A percentile compares a stretch with the other conserved stretches of the same genome.
Evolutionary conservation across 2,888 invertebrate genomes (phyloP).

Genomic region (Erebia ligea): DNA sequence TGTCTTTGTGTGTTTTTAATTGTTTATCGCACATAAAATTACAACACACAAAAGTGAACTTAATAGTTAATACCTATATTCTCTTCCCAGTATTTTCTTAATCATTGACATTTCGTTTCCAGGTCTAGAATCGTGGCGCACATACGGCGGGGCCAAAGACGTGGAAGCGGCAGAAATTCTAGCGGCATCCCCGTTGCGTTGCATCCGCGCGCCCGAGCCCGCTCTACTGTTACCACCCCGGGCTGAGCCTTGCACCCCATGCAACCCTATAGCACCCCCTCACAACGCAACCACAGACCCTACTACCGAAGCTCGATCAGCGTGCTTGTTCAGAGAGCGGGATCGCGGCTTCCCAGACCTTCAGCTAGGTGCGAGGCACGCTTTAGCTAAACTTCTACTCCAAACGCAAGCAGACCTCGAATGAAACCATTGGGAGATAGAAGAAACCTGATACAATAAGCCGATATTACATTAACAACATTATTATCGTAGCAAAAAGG

Average conservation of each 20-base stretch:
- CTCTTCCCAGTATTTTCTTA: too few relatives aligned
- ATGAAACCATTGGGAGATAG: constrained; percentile 4
- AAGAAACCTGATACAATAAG: not conserved
- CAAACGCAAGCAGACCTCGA: constrained; percentile 67
- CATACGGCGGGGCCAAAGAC: constrained; percentile 36
- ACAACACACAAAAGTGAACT: too few relatives aligned
- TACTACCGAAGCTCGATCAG: constrained; percentile 3
- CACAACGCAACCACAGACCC: constrained; percentile 13
- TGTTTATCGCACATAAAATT: too few relatives aligned
- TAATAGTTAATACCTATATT: too few relatives aligned
- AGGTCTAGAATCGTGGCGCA: constrained; percentile 47
- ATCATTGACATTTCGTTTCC: constrained; percentile 8
- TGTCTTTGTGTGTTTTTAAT: too few relatives aligned
- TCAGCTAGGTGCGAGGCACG: constrained; percentile 73
- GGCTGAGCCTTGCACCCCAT: constrained; percentile 42
- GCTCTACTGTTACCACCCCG: constrained; percentile 46
- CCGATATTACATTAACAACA: too few relatives aligned
- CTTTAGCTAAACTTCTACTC: constrained; percentile 83
- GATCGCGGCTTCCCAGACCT: constrained; percentile 47
- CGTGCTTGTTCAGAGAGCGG: constrained; percentile 44
- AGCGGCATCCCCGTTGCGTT: constrained; percentile 81
- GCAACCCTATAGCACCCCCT: constrained; percentile 82
- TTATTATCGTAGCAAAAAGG: too few relatives aligned
- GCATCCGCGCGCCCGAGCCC: constrained; percentile 84
- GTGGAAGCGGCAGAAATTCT: constrained; percentile 62